Conservation (phyloP, 2,797 vertebrate genomes). For the Sebastes kiyomatsui region DNA sequence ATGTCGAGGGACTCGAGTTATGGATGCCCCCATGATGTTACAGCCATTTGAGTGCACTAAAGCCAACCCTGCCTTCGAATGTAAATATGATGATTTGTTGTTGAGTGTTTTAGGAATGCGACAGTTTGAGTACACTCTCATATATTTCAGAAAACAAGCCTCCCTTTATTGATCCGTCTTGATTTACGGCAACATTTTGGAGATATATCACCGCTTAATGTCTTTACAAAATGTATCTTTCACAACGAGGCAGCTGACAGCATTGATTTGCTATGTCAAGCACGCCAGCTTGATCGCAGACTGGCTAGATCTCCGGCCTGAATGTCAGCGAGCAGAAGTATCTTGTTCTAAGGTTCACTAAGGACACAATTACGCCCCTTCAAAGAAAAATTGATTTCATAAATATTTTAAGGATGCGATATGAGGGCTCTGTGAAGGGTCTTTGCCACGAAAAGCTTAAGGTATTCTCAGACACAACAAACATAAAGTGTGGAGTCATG, state of each 20-base stretch:
- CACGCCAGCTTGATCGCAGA: slow-evolving; percentile 34
- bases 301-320: slow-evolving; percentile 21
- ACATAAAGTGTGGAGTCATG: not conserved
- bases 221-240: slow-evolving; percentile 55
- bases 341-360: slow-evolving; percentile 19
- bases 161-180: slow-evolving; percentile 35
- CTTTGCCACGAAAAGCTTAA: not conserved
- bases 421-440: not conserved
- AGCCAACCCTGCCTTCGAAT: slow-evolving; percentile 5
- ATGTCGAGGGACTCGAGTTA: slow-evolving; percentile 1
- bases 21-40: slow-evolving; percentile 23
- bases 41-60: slow-evolving; percentile 18
- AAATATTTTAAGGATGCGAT: slow-evolving; percentile 44
- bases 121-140: slow-evolving; percentile 30
- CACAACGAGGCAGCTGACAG: slow-evolving; percentile 38
- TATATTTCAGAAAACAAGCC: slow-evolving; percentile 48
- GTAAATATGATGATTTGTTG: slow-evolving; percentile 39
- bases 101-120: slow-evolving; percentile 25
- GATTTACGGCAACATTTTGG: slow-evolving; percentile 55
- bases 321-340: slow-evolving; percentile 31
- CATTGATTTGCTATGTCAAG: slow-evolving; percentile 62
- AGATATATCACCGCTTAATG: slow-evolving; percentile 51
- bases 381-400: slow-evolving; percentile 54
- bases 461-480: slow-evolving; percentile 2
- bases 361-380: slow-evolving; percentile 43